These are phyloP conservation scores for Ennomos erosarius DNA, from an alignment of 2,888 invertebrate genomes.

Conservation along the genomic window DNA sequence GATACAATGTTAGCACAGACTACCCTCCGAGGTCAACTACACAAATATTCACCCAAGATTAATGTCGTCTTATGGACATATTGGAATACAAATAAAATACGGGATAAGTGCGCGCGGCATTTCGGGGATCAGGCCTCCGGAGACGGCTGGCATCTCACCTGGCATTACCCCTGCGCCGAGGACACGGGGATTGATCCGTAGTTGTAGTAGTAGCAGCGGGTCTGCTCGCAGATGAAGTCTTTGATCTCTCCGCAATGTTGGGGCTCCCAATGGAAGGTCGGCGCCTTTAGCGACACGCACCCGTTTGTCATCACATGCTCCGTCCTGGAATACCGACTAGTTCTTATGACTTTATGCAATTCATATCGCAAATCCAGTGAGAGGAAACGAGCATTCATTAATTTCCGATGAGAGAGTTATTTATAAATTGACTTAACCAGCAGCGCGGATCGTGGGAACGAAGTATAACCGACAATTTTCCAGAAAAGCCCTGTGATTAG, in stretches of 20 bases:
- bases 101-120: conserved; percentile 70
- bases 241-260: conserved; percentile 93
- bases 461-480: conserved; percentile 47
- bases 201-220: conserved; percentile 95
- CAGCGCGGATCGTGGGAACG: conserved; percentile 53
- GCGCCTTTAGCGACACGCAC: conserved; percentile 91
- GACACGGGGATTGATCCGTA: conserved; percentile 96
- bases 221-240: conserved; percentile 96
- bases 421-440: conserved; percentile 49
- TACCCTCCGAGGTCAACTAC: conserved; percentile 48
- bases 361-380: conserved; percentile 46
- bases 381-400: conserved; percentile 48
- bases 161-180: conserved; percentile 95
- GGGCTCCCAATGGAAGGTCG: conserved; percentile 92
- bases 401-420: conserved; percentile 43
- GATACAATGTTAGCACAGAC: conserved; percentile 59
- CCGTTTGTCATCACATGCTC: conserved; percentile 87
- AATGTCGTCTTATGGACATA: conserved; percentile 44
- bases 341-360: conserved; percentile 61
- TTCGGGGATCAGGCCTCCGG: conserved; percentile 82
- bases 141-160: conserved; percentile 89
- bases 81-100: conserved; percentile 19
- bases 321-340: conserved; percentile 83
- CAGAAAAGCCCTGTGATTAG: conserved; percentile 41
- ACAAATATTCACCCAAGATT: conserved; percentile 43